Base-by-base conservation (phyloP, 2,888 invertebrate species). In the Entomobrya proxima region DNA sequence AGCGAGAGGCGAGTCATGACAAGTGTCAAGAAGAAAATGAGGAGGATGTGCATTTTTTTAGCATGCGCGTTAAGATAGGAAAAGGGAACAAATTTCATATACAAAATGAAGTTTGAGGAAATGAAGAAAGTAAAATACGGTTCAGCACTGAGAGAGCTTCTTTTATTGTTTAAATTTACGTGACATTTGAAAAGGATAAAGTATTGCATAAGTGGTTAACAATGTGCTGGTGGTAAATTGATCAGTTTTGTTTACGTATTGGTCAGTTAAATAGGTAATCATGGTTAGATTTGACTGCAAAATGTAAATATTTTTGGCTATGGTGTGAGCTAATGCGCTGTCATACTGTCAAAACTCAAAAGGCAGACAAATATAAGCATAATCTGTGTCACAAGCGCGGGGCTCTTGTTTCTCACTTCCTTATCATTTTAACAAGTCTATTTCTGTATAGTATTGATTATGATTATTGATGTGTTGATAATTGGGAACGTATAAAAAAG, bases 151-250 rank as follows among this genome's bases (percentile, higher is more conserved):
- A 64, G 58, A 47, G 40, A 18, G 30, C 40, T 58, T 18, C 61
- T 85, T 72, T 77, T 77, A 55, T 69, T 74, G 44, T 13, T 50
- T 50, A 61, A 85, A 78, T 78, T 85, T 85, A 78, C 78, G 84
- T 85, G 78, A 85, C 84, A 78, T 69, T 85, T 85, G 44, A 61
- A n/a, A n/a, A 61, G 61, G 35, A 85, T 85, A 78, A 78, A 78
- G n/a, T 9, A 52, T 85, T 85, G 84, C 84, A 78, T 35, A 85
- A 85, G 47, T 47, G 69, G 67, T 32, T 27, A 61, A n/a, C 44
- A 79, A 7, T 15, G 24, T 15, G 9, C 69, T 30, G 47, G 32
- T 52, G 18, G 7, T 30, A 50, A 47, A 72, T 55, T 21, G 55
- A 21, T 11, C 13, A n/a, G 18, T 47, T 27, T 72, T 72, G 30